Base-by-base conservation (phyloP, 92 coral and sea anemone species). In the Plumapathes pennacea region DNA sequence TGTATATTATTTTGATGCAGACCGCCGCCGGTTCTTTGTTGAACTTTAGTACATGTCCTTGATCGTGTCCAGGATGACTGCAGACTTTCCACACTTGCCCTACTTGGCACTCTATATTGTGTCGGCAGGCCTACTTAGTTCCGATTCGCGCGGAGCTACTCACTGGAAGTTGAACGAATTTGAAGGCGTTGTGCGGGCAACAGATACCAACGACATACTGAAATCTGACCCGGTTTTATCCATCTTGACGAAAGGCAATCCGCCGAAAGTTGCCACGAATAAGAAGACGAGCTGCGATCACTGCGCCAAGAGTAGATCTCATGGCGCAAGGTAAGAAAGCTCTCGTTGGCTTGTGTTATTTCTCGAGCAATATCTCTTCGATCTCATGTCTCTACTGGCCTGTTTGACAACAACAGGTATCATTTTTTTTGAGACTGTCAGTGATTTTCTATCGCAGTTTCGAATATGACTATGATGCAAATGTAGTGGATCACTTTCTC, bases 161-260 rank as follows among this genome's bases (percentile, higher is more conserved):
- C 96, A 92, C 45, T 92, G 98, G 98, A 88, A 88, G 57, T 48
- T 92, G 54, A 92, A 92, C 80, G 96, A 92, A 20, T 72, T 75
- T 43, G 97, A 87, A 46, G 95, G 96, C 57, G 88, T 92, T 27
- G 98, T 92, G 18, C 83, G 77, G 39, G 89, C 83, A 48, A 86
- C 83, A 50, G 78, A 45, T 32, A 50, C 43, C 29, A 72, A 81
- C 29, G 96, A 92, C 74, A 84, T 88, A 6, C 80, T 88, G 71
- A 92, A 92, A 64, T 76, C 94, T 47, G 98, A 92, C 60, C 98
- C 98, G 17, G 83, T 92, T 41, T 66, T 92, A 43, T 88, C 96
- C 18, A 84, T 92, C 25, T 62, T 92, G 43, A 92, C 96, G 57
- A 81, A 83, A 70, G 85, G 88, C 43, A 76, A 84, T 51, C 86